These are phyloP conservation scores for Periparus ater DNA, from an alignment of 2,797 vertebrate species.

Conservation along the genomic window DNA sequence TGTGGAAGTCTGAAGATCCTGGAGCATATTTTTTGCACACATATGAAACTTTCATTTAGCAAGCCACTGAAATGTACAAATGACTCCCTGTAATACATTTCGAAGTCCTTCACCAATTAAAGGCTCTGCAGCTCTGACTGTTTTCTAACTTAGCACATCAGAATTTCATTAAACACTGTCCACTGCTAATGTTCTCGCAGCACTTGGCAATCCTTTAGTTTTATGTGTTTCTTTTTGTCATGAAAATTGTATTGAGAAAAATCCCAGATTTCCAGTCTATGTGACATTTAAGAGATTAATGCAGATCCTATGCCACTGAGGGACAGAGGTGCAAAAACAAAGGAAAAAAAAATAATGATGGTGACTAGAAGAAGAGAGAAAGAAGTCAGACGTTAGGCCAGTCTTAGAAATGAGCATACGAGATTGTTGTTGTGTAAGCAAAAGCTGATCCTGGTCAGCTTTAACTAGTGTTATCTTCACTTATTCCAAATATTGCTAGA, in stretches of 20 bases:
- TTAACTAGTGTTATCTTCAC: neutral
- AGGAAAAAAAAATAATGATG: neutral
- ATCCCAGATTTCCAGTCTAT: neutral
- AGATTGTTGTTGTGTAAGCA: neutral
- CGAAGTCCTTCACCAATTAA: neutral
- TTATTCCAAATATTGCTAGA: conserved; percentile 1
- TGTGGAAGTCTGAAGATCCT: neutral
- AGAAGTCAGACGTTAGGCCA: neutral
- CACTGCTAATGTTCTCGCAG: neutral
- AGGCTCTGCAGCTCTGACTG: neutral
- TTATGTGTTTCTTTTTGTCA: neutral
- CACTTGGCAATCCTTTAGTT: neutral
- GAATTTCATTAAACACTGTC: neutral
- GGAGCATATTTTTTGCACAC: neutral
- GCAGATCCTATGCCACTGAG: neutral
- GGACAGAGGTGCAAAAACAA: neutral
- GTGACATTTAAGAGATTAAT: neutral
- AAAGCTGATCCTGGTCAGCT: conserved; percentile 4
- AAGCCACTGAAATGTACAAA: neutral
- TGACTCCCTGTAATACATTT: neutral
- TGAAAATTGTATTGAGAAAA: conserved; percentile 25
- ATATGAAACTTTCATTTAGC: neutral
- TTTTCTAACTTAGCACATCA: neutral
- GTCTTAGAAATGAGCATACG: neutral
- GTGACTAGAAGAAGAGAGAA: neutral